These are phyloP conservation scores for Pterostichus madidus DNA, from an alignment of 2,888 invertebrate genomes.

Conservation along the genomic window DNA sequence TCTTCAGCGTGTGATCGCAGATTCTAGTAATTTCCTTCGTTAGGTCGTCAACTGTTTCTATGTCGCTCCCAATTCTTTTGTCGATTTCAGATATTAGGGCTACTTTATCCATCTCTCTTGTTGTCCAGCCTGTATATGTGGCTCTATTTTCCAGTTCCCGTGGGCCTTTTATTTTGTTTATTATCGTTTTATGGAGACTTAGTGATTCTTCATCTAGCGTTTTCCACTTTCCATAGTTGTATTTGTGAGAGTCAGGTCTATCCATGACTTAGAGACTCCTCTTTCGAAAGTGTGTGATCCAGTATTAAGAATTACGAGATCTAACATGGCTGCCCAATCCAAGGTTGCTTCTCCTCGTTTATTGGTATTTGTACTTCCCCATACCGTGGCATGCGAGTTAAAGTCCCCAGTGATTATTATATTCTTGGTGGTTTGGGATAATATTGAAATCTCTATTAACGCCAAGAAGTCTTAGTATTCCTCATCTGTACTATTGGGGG, in stretches of 20 bases:
- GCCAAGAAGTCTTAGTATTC: not conserved
- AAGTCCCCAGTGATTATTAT: not conserved
- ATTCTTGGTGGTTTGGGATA: not conserved
- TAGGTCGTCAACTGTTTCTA: not conserved
- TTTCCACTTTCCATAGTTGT: no score
- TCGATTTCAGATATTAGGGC: no score
- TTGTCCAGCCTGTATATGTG: no score
- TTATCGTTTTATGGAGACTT: not conserved
- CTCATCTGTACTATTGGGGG: not conserved
- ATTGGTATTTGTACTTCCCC: not conserved
- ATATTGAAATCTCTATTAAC: not conserved
- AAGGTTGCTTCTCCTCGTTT: not conserved
- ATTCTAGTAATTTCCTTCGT: not conserved
- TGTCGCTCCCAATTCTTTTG: no score
- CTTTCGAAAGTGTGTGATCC: not conserved
- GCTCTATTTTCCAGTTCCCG: no score
- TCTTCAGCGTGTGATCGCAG: no score
- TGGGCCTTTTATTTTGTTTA: not conserved
- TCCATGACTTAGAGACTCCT: no score
- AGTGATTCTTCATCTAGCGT: no score
- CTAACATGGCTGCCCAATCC: not conserved
- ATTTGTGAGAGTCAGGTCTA: no score
- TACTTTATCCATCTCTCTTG: no score
- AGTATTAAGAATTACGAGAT: not conserved
- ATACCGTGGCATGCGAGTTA: not conserved